Evolutionary conservation across 2,113 vertebrate species (phyloP).

Genomic region (Ciconia maguari): DNA sequence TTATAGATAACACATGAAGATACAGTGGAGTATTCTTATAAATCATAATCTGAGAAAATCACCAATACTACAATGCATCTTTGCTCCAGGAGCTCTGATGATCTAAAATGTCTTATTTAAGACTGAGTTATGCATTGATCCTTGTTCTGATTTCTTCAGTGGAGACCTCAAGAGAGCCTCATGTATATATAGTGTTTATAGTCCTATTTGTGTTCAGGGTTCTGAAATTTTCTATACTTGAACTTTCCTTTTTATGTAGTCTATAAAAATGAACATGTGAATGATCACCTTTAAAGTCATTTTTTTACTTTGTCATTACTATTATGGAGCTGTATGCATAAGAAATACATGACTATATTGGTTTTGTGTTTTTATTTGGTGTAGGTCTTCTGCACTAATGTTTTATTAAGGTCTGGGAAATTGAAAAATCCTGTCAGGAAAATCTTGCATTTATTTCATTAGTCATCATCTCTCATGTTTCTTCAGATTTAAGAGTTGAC

Average conservation of each 20-base stretch:
- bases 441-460: neutral
- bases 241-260: neutral
- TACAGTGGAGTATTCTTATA: neutral
- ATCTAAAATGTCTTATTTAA: neutral
- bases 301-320: neutral
- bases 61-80: neutral
- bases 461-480: neutral
- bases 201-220: neutral
- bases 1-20: neutral
- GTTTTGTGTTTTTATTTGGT: neutral
- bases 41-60: neutral
- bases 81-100: neutral
- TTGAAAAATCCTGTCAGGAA: neutral
- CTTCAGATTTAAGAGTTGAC: neutral
- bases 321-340: neutral
- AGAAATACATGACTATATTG: neutral
- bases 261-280: neutral
- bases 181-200: neutral
- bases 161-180: neutral
- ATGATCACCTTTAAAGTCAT: neutral
- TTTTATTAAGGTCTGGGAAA: neutral
- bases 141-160: neutral
- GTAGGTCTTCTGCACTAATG: neutral
- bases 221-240: neutral
- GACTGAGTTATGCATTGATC: neutral